Conservation (phyloP, 1,140 invertebrate species). For the Drosophila fuyamai region DNA sequence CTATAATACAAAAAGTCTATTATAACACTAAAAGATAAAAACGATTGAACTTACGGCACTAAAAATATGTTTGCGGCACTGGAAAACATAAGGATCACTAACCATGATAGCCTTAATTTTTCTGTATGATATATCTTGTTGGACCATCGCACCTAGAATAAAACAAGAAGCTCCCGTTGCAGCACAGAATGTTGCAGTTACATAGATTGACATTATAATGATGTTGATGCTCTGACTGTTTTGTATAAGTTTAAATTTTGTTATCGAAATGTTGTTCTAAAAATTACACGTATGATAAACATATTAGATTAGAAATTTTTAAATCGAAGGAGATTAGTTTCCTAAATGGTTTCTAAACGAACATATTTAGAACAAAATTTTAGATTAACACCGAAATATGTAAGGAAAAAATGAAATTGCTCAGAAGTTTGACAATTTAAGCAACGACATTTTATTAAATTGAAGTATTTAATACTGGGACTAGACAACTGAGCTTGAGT, state of each 20-base stretch:
- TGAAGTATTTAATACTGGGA: no score
- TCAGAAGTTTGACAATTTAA: not conserved
- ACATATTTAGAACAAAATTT: not conserved
- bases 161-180: constrained; percentile 36
- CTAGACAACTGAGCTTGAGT: no score
- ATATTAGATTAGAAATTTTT: not conserved
- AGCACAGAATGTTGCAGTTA: constrained; percentile 7
- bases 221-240: not conserved
- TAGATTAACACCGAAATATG: not conserved
- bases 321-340: not conserved
- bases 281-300: no score
- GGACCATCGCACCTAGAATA: constrained; percentile 49
- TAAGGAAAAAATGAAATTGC: not conserved
- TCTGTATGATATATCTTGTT: constrained; percentile 57
- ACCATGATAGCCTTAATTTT: constrained; percentile 38
- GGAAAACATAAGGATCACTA: constrained; percentile 52
- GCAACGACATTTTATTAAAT: not conserved
- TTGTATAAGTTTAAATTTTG: not conserved
- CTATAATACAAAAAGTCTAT: not conserved
- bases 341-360: not conserved
- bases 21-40: not conserved
- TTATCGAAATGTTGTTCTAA: not conserved
- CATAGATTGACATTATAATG: constrained; percentile 11
- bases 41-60: constrained; percentile 34
- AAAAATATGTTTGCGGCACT: constrained; percentile 42